phyloP scores from a whole-genome alignment of 2,113 vertebrate genomes.

The Zosterops borbonicus region DNA sequence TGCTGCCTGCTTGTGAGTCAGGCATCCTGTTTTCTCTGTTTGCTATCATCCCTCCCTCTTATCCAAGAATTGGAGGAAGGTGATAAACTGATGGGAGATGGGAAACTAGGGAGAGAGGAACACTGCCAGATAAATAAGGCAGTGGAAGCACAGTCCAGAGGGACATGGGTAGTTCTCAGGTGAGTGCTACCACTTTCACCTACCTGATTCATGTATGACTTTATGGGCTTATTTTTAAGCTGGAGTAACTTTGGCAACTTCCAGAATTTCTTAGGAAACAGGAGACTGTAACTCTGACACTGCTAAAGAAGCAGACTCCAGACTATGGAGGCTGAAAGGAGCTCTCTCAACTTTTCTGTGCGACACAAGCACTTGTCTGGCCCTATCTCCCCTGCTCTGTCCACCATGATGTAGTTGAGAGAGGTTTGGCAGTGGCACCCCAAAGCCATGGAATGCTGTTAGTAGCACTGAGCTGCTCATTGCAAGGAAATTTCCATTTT shows the following conservation, averaged over 20 bases:
- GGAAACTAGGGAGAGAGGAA: neutral
- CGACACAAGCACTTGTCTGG: fast-evolving
- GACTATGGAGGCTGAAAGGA: neutral
- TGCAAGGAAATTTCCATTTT: neutral
- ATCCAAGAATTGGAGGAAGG: neutral
- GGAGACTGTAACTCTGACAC: neutral
- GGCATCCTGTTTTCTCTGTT: neutral
- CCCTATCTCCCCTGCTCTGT: neutral
- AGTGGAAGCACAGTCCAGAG: neutral
- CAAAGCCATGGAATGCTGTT: neutral
- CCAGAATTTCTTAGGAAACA: neutral
- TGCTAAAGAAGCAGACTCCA: neutral
- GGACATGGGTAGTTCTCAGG: fast-evolving
- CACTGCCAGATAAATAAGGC: neutral
- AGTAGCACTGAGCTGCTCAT: neutral
- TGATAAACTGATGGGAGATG: neutral
- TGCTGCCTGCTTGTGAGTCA: neutral
- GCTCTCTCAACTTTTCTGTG: neutral
- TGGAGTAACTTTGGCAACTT: neutral
- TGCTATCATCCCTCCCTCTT: neutral
- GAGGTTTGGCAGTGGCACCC: neutral
- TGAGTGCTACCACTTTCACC: neutral
- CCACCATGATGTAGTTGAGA: neutral
- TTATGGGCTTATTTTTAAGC: neutral
- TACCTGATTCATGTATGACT: neutral